A percentile compares a stretch with the other conserved stretches of the same genome.
phyloP scores from a whole-genome alignment of 2,888 invertebrate species.

The Myathropa florea region DNA sequence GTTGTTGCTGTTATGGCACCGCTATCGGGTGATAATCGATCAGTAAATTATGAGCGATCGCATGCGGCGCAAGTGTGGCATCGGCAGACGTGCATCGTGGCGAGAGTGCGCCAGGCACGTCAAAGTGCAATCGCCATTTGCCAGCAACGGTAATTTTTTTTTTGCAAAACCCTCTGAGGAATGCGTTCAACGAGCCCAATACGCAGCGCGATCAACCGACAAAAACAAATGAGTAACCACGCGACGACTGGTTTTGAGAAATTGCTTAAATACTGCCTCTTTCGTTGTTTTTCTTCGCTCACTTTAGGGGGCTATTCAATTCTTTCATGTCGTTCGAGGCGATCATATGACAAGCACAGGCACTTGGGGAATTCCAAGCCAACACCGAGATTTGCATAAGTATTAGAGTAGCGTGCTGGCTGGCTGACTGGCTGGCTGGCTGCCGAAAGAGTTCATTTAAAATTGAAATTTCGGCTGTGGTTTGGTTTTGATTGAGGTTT shows the following conservation, averaged over 20 bases:
- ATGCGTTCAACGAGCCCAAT: slow-evolving; percentile 19
- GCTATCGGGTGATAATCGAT: slow-evolving; percentile 40
- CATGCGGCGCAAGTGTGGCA: neutral
- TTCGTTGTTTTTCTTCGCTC: neutral
- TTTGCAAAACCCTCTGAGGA: slow-evolving; percentile 14
- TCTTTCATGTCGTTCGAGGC: slow-evolving; percentile 49
- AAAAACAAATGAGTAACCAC: slow-evolving; percentile 70
- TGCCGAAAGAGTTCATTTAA: slow-evolving; percentile 58
- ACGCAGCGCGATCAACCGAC: slow-evolving; percentile 16
- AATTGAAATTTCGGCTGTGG: slow-evolving; percentile 51
- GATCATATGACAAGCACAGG: slow-evolving; percentile 62
- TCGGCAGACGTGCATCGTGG: neutral
- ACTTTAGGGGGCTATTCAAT: neutral
- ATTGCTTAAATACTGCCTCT: slow-evolving; percentile 46
- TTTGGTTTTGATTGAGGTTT: slow-evolving; percentile 36
- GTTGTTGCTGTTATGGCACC: neutral
- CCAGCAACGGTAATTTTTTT: neutral
- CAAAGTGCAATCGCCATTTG: neutral
- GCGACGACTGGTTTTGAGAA: slow-evolving; percentile 66
- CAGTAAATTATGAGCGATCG: slow-evolving; percentile 30
- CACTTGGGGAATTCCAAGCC: slow-evolving; percentile 70
- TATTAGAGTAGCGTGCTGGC: slow-evolving; percentile 47
- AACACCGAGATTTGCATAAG: slow-evolving; percentile 63
- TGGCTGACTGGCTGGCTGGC: slow-evolving; percentile 44
- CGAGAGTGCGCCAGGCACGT: too few relatives aligned